Conservation (phyloP, 2,888 invertebrate species). For the Aporophyla nigra region DNA sequence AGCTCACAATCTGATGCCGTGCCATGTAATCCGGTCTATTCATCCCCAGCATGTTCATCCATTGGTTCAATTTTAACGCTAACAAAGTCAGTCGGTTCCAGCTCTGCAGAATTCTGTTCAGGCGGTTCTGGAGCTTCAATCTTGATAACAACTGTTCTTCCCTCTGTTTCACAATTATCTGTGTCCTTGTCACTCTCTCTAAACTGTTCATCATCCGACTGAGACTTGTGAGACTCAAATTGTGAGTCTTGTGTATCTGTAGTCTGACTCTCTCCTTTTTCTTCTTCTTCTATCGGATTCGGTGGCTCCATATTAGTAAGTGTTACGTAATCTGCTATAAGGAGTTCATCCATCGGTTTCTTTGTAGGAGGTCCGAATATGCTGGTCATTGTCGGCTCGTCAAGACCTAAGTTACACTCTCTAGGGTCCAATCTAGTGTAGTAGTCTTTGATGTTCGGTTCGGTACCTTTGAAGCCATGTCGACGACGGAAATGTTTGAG, state of each 20-base stretch:
- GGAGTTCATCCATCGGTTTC: slow-evolving; percentile 70
- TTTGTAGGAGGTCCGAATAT: slow-evolving; percentile 85
- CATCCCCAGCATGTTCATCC: slow-evolving; percentile 63
- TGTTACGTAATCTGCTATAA: slow-evolving; percentile 77
- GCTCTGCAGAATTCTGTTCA: slow-evolving; percentile 64
- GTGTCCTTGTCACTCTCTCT: slow-evolving; percentile 42
- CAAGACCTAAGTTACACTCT: slow-evolving; percentile 82
- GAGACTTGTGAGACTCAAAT: slow-evolving; percentile 6
- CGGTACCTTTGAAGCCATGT: slow-evolving; percentile 79
- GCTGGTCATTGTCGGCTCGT: slow-evolving; percentile 81
- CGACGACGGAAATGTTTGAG: slow-evolving; percentile 86
- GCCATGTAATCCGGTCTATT: neutral
- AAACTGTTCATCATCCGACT: slow-evolving; percentile 50
- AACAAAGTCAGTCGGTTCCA: slow-evolving; percentile 87
- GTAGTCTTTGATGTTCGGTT: slow-evolving; percentile 77
- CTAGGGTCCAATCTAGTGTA: slow-evolving; percentile 83
- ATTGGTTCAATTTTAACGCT: slow-evolving; percentile 86
- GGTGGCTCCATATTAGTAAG: slow-evolving; percentile 63
- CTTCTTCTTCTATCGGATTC: neutral
- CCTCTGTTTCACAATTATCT: slow-evolving; percentile 50
- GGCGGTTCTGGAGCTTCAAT: slow-evolving; percentile 59
- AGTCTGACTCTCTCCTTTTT: slow-evolving; percentile 15
- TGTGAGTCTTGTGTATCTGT: slow-evolving; percentile 31
- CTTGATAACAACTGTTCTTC: slow-evolving; percentile 50
- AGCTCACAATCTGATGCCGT: neutral